Evolutionary conservation across 1,140 invertebrate species (phyloP).

Genomic region (Drosophila willistoni): DNA sequence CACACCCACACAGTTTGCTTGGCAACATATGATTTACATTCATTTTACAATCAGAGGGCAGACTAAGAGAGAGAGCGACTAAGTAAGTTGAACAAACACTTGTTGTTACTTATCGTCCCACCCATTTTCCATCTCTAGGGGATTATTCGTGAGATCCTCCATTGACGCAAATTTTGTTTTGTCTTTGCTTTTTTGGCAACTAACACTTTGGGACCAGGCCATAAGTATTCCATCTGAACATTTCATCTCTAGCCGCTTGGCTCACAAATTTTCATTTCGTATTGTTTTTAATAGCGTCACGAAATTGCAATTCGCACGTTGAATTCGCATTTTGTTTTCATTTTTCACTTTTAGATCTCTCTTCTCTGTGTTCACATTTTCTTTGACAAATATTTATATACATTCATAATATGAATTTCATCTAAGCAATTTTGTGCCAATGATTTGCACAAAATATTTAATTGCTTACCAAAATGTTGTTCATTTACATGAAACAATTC

Average conservation of each 20-base stretch:
- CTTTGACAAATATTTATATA: background rate
- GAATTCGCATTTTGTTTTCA: conserved; percentile 46
- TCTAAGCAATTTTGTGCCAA: background rate
- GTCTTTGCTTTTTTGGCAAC: conserved; percentile 29
- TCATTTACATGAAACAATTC: too few relatives aligned
- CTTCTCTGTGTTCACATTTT: conserved; percentile 9
- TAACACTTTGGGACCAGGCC: conserved; percentile 26
- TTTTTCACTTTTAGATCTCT: conserved; percentile 16
- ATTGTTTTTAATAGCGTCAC: conserved; percentile 46
- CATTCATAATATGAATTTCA: too few relatives aligned
- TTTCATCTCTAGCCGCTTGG: background rate
- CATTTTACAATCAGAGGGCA: conserved; percentile 6
- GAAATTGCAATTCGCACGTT: conserved; percentile 60
- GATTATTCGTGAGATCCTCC: conserved; percentile 17
- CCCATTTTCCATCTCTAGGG: background rate
- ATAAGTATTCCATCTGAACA: conserved; percentile 27
- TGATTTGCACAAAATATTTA: background rate
- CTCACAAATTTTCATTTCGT: conserved; percentile 23
- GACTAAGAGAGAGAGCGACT: conserved; percentile 8
- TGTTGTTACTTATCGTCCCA: conserved; percentile 27
- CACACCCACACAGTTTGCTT: background rate
- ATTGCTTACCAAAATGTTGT: background rate
- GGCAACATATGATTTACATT: conserved; percentile 10
- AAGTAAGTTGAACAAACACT: conserved; percentile 39
- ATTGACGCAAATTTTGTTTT: conserved; percentile 67